phyloP scores from a whole-genome alignment of 2,797 vertebrate genomes.

The Sebastes matsubarae region DNA sequence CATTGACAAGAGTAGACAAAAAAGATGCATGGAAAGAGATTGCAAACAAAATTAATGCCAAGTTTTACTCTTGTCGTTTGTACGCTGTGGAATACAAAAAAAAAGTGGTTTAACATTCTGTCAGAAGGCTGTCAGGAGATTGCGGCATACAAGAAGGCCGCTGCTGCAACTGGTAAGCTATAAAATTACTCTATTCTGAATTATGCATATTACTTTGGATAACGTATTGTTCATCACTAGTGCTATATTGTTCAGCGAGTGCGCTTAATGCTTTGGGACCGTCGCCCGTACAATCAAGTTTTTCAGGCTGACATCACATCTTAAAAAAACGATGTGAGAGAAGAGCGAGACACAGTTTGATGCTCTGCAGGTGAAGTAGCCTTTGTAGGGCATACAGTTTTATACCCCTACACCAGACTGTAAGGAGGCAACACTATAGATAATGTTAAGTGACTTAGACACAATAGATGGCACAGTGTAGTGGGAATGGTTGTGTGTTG shows the following conservation, averaged over 20 bases:
- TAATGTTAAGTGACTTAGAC: constrained; percentile 1
- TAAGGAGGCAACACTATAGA: constrained; percentile 6
- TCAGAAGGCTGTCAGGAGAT: constrained; percentile 69
- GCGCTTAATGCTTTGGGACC: constrained; percentile 52
- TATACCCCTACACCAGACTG: neutral
- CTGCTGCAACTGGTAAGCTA: constrained; percentile 60
- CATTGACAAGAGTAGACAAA: constrained; percentile 50
- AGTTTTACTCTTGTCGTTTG: constrained; percentile 53
- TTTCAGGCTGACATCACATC: constrained; percentile 48
- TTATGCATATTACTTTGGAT: constrained; percentile 66
- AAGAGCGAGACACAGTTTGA: constrained; percentile 10
- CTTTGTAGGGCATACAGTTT: constrained; percentile 22
- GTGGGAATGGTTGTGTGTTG: neutral
- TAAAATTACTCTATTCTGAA: constrained; percentile 66
- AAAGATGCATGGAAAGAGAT: constrained; percentile 61
- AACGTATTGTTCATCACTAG: constrained; percentile 62
- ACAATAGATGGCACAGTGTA: neutral
- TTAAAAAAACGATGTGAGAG: constrained; percentile 28
- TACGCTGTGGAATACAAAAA: constrained; percentile 65
- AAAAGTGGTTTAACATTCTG: constrained; percentile 60
- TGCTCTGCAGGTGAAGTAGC: constrained; percentile 27
- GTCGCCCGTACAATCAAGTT: constrained; percentile 38
- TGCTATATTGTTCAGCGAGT: constrained; percentile 59
- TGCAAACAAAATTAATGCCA: constrained; percentile 70
- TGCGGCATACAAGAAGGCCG: constrained; percentile 56